These are phyloP conservation scores for Hybognathus amarus DNA, from an alignment of 2,797 vertebrate species.

Conservation along the genomic window DNA sequence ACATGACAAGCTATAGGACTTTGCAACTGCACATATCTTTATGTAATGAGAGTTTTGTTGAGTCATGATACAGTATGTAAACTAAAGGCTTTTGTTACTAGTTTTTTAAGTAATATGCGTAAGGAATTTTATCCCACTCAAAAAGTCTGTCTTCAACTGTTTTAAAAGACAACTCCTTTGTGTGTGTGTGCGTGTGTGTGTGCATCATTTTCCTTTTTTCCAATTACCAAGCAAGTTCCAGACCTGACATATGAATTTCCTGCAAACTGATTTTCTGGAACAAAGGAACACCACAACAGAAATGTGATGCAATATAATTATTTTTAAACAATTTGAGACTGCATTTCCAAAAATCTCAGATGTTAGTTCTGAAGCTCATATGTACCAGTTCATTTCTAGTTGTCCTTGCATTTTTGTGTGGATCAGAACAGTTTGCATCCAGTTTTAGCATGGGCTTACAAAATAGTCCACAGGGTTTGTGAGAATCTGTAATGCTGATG, in stretches of 20 bases:
- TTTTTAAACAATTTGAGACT: not conserved
- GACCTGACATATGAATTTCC: not conserved
- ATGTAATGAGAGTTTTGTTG: not conserved
- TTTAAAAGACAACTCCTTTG: not conserved
- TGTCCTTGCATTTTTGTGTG: not conserved
- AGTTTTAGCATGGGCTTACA: slow-evolving; percentile 15
- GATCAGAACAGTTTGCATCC: slow-evolving; percentile 26
- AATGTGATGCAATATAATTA: not conserved
- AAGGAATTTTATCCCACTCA: not conserved
- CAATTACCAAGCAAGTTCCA: not conserved
- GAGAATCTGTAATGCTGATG: slow-evolving; percentile 71
- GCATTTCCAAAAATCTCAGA: not conserved
- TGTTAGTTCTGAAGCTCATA: not conserved
- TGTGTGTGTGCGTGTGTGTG: too few species aligned
- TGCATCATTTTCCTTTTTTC: too few species aligned
- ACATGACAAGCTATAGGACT: not conserved
- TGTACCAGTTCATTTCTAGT: not conserved
- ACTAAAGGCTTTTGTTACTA: not conserved
- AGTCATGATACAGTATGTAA: not conserved
- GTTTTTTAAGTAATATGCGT: not conserved
- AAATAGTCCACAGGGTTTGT: slow-evolving; percentile 58
- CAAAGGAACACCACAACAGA: not conserved
- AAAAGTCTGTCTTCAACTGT: too few species aligned
- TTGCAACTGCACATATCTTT: not conserved
- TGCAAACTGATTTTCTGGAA: too few species aligned